Percentiles rank a stretch among this genome's conserved stretches.
Evolutionary conservation across 2,113 vertebrate genomes (phyloP).

Genomic region (Poeciliopsis turrubarensis): DNA sequence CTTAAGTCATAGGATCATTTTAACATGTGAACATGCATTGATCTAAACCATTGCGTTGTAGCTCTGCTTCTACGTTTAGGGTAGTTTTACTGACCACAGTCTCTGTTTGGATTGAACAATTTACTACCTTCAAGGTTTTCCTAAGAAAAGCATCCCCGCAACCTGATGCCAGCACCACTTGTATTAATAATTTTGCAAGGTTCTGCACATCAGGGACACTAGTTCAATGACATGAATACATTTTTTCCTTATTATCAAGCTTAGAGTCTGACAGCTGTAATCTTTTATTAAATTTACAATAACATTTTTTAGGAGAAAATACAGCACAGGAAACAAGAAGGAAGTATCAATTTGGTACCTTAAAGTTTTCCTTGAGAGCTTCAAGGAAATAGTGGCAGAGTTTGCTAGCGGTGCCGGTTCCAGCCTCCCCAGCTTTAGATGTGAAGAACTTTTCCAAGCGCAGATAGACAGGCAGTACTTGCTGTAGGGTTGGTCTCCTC

Average conservation of each 20-base stretch:
- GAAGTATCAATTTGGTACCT: slow-evolving; percentile 58
- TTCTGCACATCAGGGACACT: too few relatives aligned
- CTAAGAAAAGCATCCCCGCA: too few relatives aligned
- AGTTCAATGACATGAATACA: too few relatives aligned
- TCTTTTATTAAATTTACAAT: background rate
- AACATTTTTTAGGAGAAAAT: background rate
- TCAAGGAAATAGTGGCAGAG: slow-evolving; percentile 98
- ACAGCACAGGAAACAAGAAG: background rate
- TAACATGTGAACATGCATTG: too few relatives aligned
- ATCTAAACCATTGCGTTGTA: too few relatives aligned
- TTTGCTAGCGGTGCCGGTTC: slow-evolving; percentile 91
- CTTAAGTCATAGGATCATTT: too few relatives aligned
- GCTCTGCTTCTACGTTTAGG: too few relatives aligned
- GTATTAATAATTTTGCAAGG: background rate
- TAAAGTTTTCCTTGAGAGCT: slow-evolving; percentile 98
- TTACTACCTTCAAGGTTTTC: too few relatives aligned
- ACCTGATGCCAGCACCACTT: too few relatives aligned
- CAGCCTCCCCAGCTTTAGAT: slow-evolving; percentile 94
- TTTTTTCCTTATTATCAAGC: background rate
- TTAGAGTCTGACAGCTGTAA: too few relatives aligned
- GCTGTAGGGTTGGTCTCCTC: slow-evolving; percentile 93
- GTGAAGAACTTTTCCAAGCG: slow-evolving; percentile 99
- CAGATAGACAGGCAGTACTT: slow-evolving; percentile 95
- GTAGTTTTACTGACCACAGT: too few relatives aligned
- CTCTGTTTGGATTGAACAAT: too few relatives aligned